Percentiles rank a stretch among this genome's conserved stretches.
These are phyloP conservation scores for Mesorhabditis sp. DNA, from an alignment of 2,888 invertebrate species.

Conservation along the genomic window DNA sequence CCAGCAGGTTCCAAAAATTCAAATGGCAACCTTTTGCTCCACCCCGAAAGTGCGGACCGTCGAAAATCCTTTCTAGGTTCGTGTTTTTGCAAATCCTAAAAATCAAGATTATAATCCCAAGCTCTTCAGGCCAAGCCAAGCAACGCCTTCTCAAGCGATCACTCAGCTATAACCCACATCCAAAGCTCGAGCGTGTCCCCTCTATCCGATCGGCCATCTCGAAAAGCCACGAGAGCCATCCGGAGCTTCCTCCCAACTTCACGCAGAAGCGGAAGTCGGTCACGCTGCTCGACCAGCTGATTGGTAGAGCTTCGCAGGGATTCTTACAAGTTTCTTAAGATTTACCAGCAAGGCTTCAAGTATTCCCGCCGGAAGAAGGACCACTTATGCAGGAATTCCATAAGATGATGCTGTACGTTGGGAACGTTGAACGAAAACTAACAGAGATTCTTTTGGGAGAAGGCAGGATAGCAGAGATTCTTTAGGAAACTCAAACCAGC, in stretches of 20 bases:
- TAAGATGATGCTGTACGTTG: constrained; percentile 1
- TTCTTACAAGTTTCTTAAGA: not conserved
- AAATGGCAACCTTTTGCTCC: no score
- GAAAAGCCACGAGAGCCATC: not conserved
- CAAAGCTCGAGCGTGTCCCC: constrained; percentile 5
- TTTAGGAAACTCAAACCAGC: no score
- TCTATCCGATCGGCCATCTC: not conserved
- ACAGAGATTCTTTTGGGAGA: no score
- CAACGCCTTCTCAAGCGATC: not conserved
- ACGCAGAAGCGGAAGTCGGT: constrained; percentile 2
- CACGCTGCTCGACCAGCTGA: not conserved
- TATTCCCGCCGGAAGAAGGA: not conserved
- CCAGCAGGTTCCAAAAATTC: no score
- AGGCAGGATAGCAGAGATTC: no score
- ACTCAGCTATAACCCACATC: not conserved
- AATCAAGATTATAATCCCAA: not conserved
- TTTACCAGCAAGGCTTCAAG: not conserved
- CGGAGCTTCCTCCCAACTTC: not conserved
- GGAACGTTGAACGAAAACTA: no score
- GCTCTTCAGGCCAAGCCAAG: not conserved
- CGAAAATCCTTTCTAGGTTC: not conserved
- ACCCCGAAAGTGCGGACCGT: not conserved
- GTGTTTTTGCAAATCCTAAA: not conserved
- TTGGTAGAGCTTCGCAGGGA: not conserved
- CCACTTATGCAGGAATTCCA: not conserved